Percentiles rank a stretch among this genome's conserved stretches.
These are phyloP conservation scores for Sceloporus undulatus DNA, from an alignment of 2,113 vertebrate species.

Conservation along the genomic window DNA sequence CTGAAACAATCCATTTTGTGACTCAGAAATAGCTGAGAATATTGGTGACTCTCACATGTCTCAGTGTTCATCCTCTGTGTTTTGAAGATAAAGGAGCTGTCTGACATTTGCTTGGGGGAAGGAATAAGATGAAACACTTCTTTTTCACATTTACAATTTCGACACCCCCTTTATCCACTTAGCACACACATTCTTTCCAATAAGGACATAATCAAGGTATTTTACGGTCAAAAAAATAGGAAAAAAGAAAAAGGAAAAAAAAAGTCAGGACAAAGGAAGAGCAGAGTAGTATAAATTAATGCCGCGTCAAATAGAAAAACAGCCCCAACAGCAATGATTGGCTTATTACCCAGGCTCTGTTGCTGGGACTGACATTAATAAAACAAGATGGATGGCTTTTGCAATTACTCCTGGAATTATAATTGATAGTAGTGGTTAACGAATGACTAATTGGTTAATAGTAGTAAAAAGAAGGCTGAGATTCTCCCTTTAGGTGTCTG, in stretches of 20 bases:
- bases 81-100: constrained; percentile 42
- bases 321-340: constrained; percentile 14
- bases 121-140: constrained; percentile 48
- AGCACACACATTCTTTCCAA: constrained; percentile 18
- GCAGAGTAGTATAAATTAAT: constrained; percentile 37
- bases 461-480: constrained; percentile 29
- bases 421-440: constrained; percentile 20
- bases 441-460: constrained; percentile 38
- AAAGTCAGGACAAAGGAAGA: constrained; percentile 33
- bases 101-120: constrained; percentile 19
- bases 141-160: constrained; percentile 39
- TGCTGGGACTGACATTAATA: constrained; percentile 16
- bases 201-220: constrained; percentile 37
- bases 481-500: neutral
- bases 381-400: constrained; percentile 18
- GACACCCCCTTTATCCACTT: constrained; percentile 52
- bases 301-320: constrained; percentile 40
- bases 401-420: constrained; percentile 13
- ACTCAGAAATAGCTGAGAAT: constrained; percentile 17
- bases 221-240: constrained; percentile 34
- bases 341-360: neutral
- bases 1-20: constrained; percentile 36
- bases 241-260: constrained; percentile 21
- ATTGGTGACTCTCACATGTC: constrained; percentile 11
- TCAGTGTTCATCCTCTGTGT: constrained; percentile 39